Conservation (phyloP, 2,888 invertebrate genomes). For the Phymatocera aterrima region DNA sequence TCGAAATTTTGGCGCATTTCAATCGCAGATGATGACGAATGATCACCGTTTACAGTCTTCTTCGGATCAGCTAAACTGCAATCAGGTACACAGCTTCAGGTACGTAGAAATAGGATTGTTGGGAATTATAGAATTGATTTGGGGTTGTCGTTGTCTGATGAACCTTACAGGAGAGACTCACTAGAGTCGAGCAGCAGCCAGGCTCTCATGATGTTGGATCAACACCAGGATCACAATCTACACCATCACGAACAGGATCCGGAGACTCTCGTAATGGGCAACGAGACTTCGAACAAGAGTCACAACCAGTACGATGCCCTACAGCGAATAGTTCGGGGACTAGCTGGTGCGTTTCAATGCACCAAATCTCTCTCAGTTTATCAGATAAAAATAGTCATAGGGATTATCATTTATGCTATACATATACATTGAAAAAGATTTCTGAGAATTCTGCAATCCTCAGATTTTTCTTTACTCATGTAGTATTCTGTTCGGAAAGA, state of each 20-base stretch:
- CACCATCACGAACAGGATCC: slow-evolving; percentile 45
- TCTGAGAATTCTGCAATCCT: too few relatives aligned
- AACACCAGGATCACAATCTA: slow-evolving; percentile 50
- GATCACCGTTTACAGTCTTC: slow-evolving; percentile 47
- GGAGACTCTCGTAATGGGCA: slow-evolving; percentile 44
- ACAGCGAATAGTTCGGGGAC: slow-evolving; percentile 37
- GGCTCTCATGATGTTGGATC: slow-evolving; percentile 43
- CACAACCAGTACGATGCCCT: slow-evolving; percentile 51
- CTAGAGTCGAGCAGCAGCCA: slow-evolving; percentile 45
- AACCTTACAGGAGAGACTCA: slow-evolving; percentile 50
- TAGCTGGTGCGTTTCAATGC: slow-evolving; percentile 21
- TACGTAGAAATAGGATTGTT: slow-evolving; percentile 54
- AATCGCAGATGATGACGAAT: slow-evolving; percentile 44
- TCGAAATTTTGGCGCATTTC: slow-evolving; percentile 43
- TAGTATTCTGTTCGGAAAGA: too few relatives aligned
- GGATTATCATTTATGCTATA: too few relatives aligned
- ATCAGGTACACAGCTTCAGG: slow-evolving; percentile 65
- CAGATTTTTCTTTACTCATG: too few relatives aligned
- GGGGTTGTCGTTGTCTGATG: slow-evolving; percentile 16
- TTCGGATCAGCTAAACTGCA: slow-evolving; percentile 54
- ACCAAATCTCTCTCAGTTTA: background rate
- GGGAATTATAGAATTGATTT: slow-evolving; percentile 29
- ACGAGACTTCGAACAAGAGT: slow-evolving; percentile 51
- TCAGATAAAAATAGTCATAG: background rate
- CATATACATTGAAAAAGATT: too few relatives aligned